Percentiles rank a stretch among this genome's conserved stretches.
Evolutionary conservation across 2,113 vertebrate species (phyloP).

Genomic region (Australoheros scitulus): DNA sequence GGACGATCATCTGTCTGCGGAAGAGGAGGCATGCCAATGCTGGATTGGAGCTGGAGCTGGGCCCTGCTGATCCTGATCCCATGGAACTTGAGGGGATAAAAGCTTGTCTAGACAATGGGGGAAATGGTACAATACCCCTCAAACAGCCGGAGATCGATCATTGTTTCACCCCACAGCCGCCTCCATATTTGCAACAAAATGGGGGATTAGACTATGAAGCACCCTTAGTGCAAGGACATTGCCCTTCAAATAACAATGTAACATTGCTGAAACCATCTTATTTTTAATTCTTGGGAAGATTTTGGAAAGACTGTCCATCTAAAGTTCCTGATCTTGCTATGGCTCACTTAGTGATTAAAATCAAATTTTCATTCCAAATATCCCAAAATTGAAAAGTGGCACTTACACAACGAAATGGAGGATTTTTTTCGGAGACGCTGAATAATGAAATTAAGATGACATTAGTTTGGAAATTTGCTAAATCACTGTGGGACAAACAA

Average conservation of each 20-base stretch:
- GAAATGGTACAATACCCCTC: slow-evolving; percentile 71
- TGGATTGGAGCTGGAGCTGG: slow-evolving; percentile 84
- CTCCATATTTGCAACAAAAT: slow-evolving; percentile 40
- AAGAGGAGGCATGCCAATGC: slow-evolving; percentile 74
- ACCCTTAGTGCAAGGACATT: slow-evolving; percentile 84
- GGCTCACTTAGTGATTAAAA: slow-evolving; percentile 46
- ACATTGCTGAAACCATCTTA: slow-evolving; percentile 84
- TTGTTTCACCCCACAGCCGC: slow-evolving; percentile 47
- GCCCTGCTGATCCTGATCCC: slow-evolving; percentile 70
- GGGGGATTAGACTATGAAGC: slow-evolving; percentile 81
- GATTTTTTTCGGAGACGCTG: slow-evolving; percentile 25
- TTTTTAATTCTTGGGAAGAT: slow-evolving; percentile 72
- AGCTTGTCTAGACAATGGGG: slow-evolving; percentile 81
- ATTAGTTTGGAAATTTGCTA: slow-evolving; percentile 39
- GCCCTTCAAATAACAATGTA: slow-evolving; percentile 81
- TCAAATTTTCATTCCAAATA: slow-evolving; percentile 25
- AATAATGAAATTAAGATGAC: slow-evolving; percentile 27
- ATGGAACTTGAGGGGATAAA: slow-evolving; percentile 88
- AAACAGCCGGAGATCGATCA: slow-evolving; percentile 76
- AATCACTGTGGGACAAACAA: slow-evolving; percentile 28
- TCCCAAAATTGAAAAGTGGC: slow-evolving; percentile 24
- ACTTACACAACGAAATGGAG: slow-evolving; percentile 35
- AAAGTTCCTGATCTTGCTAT: slow-evolving; percentile 10
- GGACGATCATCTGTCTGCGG: slow-evolving; percentile 77
- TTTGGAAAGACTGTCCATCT: not conserved